These are phyloP conservation scores for Cynopterus sphinx DNA, from an alignment of 2,797 vertebrate species.

Conservation along the genomic window DNA sequence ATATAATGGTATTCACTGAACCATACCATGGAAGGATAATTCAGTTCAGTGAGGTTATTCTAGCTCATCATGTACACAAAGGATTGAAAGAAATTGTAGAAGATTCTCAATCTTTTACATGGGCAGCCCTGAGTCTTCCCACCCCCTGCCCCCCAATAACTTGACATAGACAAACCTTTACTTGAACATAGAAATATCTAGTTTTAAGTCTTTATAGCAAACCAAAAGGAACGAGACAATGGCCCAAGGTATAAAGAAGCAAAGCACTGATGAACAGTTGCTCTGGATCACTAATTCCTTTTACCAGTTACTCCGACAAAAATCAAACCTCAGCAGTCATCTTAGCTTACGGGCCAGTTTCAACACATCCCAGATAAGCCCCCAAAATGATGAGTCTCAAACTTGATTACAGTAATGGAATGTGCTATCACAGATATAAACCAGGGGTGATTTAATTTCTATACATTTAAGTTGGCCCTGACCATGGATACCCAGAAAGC, in stretches of 20 bases:
- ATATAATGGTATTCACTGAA: conserved; percentile 89
- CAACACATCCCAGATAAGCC: neutral
- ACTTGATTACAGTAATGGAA: neutral
- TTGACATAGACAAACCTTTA: conserved; percentile 73
- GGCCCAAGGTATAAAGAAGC: conserved; percentile 57
- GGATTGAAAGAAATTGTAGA: conserved; percentile 86
- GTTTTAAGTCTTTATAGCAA: conserved; percentile 78
- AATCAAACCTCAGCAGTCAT: neutral
- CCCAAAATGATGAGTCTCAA: neutral
- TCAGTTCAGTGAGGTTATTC: conserved; percentile 88
- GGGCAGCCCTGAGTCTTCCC: conserved; percentile 75
- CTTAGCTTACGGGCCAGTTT: neutral
- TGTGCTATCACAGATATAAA: neutral
- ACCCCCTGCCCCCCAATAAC: conserved; percentile 47
- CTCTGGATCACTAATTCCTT: conserved; percentile 58
- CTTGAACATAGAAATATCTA: conserved; percentile 77
- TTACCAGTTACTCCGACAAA: conserved; percentile 62
- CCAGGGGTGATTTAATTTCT: neutral
- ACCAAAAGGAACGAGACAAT: conserved; percentile 68
- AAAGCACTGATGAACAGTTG: conserved; percentile 44
- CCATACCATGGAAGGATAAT: conserved; percentile 87
- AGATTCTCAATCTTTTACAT: conserved; percentile 84
- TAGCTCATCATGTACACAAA: conserved; percentile 88
- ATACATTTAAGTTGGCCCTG: neutral
- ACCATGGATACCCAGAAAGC: neutral